Conservation (phyloP, 2,797 vertebrate species). For the Periophthalmus magnuspinnatus region DNA sequence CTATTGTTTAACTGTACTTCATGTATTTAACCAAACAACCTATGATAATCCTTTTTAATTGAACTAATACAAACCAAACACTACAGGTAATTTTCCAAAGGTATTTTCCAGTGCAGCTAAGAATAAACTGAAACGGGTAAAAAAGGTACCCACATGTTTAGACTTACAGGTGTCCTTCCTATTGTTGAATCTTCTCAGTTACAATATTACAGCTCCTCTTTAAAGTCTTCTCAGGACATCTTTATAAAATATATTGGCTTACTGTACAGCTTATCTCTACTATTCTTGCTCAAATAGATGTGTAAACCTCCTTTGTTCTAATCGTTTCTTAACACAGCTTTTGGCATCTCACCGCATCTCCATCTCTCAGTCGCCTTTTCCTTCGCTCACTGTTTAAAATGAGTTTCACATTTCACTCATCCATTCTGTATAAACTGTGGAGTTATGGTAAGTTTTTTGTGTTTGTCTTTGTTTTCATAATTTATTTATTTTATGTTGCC, state of each 20-base stretch:
- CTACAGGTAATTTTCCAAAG: background rate
- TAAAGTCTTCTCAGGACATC: background rate
- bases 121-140: too few relatives aligned
- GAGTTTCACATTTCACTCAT: slow-evolving; percentile 51
- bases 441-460: slow-evolving; percentile 68
- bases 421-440: slow-evolving; percentile 54
- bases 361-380: slow-evolving; percentile 32
- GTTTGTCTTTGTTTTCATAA: slow-evolving; percentile 37
- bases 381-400: slow-evolving; percentile 36
- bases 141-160: background rate
- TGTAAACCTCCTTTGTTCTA: background rate
- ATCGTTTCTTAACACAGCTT: background rate
- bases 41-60: background rate
- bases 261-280: background rate
- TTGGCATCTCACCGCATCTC: slow-evolving; percentile 35
- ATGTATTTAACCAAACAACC: background rate
- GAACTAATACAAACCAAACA: background rate
- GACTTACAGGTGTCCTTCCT: too few relatives aligned
- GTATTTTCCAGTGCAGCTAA: too few relatives aligned
- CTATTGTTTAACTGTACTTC: background rate
- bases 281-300: background rate
- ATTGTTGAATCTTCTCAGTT: background rate
- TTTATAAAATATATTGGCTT: background rate
- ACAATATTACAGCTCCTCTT: too few relatives aligned
- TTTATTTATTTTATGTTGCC: slow-evolving; percentile 29